Evolutionary conservation across 2,113 vertebrate species (phyloP).

Genomic region (Zapus hudsonius): DNA sequence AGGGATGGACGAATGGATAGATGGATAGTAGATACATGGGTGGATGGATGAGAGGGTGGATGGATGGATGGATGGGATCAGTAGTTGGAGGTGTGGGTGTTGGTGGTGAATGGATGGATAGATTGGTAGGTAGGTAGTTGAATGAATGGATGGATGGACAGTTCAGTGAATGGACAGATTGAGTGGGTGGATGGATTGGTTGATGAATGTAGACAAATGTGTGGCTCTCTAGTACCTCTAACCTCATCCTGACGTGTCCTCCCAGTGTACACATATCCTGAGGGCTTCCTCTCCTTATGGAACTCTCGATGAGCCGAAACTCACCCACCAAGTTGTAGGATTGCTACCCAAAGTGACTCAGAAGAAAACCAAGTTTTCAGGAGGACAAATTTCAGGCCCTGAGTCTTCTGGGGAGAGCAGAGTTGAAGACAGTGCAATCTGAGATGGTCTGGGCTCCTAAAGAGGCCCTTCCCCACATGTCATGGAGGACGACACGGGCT

Average conservation of each 20-base stretch:
- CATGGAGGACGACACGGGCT: not conserved
- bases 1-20: not conserved
- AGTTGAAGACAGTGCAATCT: not conserved
- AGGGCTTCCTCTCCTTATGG: not conserved
- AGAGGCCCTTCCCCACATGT: not conserved
- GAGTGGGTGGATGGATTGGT: not conserved
- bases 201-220: not conserved
- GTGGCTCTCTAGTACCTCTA: not conserved
- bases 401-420: not conserved
- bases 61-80: fast-evolving
- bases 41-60: not conserved
- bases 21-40: not conserved
- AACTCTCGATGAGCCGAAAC: not conserved
- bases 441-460: fast-evolving
- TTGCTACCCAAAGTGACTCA: not conserved
- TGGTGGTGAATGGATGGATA: not conserved
- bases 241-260: not conserved
- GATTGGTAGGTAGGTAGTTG: not conserved
- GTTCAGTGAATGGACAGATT: too few species aligned
- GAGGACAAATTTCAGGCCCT: not conserved
- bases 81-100: too few species aligned
- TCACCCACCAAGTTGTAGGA: not conserved
- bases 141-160: not conserved
- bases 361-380: not conserved
- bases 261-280: not conserved